Percentiles rank a stretch among this genome's conserved stretches.
Evolutionary conservation across 2,888 invertebrate genomes (phyloP).

Genomic region (Entomobrya proxima): DNA sequence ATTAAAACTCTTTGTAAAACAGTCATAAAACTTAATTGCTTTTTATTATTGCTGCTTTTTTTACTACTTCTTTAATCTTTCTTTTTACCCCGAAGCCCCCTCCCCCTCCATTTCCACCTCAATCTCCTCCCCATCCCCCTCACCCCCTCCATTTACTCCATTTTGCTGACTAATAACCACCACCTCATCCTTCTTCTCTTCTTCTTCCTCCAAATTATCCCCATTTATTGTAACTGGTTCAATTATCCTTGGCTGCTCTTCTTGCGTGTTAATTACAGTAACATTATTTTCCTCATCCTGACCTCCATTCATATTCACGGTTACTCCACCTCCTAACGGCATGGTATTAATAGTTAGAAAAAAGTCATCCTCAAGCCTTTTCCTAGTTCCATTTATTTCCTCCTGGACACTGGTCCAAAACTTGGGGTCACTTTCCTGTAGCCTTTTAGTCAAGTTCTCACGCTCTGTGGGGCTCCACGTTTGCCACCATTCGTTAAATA

Average conservation of each 20-base stretch:
- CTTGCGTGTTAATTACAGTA: not conserved
- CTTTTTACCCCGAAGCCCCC: slow-evolving; percentile 29
- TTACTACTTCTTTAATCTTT: too few species aligned
- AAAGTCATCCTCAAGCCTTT: slow-evolving; percentile 73
- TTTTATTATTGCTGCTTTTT: not conserved
- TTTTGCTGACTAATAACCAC: slow-evolving; percentile 14
- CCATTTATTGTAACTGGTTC: slow-evolving; percentile 1
- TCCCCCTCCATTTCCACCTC: slow-evolving; percentile 18
- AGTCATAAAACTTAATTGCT: not conserved
- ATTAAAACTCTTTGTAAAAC: not conserved
- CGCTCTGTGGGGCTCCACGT: slow-evolving; percentile 69
- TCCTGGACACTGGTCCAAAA: slow-evolving; percentile 72
- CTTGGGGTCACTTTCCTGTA: slow-evolving; percentile 71
- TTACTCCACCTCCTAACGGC: too few species aligned
- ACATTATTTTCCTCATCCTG: not conserved
- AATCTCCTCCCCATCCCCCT: not conserved
- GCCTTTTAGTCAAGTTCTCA: slow-evolving; percentile 59
- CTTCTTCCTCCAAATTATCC: not conserved
- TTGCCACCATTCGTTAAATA: slow-evolving; percentile 75
- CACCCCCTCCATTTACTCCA: slow-evolving; percentile 15
- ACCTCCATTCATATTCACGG: not conserved
- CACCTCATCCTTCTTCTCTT: not conserved
- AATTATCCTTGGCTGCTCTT: too few species aligned
- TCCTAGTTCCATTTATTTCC: slow-evolving; percentile 72
- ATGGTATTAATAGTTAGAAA: slow-evolving; percentile 28